Conservation (phyloP, 2,113 vertebrate genomes). For the Jacana jacana region DNA sequence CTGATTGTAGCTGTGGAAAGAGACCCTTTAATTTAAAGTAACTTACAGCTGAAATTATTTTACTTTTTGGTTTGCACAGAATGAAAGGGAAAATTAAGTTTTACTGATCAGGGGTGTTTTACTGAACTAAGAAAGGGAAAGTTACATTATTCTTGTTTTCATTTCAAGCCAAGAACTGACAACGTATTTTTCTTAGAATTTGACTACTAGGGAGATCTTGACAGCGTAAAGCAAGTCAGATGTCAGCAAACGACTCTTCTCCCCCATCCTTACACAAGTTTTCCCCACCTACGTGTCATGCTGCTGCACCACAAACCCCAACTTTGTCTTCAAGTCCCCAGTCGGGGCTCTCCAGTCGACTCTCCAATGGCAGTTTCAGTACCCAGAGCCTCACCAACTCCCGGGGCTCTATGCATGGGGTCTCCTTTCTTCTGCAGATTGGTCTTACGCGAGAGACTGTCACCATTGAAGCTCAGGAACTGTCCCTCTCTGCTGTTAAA, state of each 20-base stretch:
- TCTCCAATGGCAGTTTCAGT: constrained; percentile 93
- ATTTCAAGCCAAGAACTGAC: constrained; percentile 19
- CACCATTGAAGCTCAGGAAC: constrained; percentile 91
- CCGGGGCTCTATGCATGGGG: constrained; percentile 87
- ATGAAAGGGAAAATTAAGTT: constrained; percentile 64
- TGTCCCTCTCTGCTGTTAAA: constrained; percentile 92
- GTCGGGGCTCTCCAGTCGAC: constrained; percentile 83
- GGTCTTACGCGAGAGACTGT: constrained; percentile 96
- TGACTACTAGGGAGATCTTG: constrained; percentile 51
- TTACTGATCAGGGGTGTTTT: constrained; percentile 29
- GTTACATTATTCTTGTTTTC: not conserved
- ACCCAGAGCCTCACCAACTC: constrained; percentile 92
- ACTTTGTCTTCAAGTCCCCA: constrained; percentile 85
- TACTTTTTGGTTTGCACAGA: constrained; percentile 49
- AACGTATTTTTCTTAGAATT: constrained; percentile 32
- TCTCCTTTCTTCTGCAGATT: constrained; percentile 96
- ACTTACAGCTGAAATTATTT: constrained; percentile 53
- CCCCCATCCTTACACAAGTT: constrained; percentile 91
- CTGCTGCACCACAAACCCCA: constrained; percentile 78
- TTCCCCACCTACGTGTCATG: constrained; percentile 83
- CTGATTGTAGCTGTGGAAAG: constrained; percentile 44
- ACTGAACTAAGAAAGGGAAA: constrained; percentile 62
- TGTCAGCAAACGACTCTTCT: constrained; percentile 93
- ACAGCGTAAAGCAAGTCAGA: constrained; percentile 84
- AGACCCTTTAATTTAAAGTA: constrained; percentile 56